A percentile compares a stretch with the other conserved stretches of the same genome.
Evolutionary conservation across 2,113 vertebrate genomes (phyloP).

Genomic region (Oncorhynchus nerka): DNA sequence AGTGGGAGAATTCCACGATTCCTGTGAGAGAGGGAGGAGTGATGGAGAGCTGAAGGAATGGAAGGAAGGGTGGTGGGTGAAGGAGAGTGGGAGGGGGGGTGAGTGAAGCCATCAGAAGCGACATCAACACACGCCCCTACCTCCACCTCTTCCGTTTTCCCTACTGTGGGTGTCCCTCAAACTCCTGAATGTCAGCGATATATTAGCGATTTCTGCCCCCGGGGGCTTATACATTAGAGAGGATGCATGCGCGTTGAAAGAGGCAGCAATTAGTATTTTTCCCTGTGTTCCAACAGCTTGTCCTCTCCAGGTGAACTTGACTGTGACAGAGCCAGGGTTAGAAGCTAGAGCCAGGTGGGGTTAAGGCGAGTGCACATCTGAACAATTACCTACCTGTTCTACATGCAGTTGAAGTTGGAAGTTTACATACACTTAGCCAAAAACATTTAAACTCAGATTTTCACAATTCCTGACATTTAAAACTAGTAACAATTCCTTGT

Average conservation of each 20-base stretch:
- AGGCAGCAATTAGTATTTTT: not conserved
- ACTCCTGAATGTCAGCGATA: conserved; percentile 21
- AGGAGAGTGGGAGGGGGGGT: no score
- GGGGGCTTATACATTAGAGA: conserved; percentile 16
- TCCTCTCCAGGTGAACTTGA: conserved; percentile 27
- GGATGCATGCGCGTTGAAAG: conserved; percentile 32
- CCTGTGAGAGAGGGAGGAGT: not conserved
- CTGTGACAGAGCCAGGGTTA: conserved; percentile 39
- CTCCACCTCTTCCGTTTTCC: not conserved
- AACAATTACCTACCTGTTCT: conserved; percentile 19
- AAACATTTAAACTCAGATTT: no score
- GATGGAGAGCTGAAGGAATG: not conserved
- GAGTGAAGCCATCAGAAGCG: conserved; percentile 10
- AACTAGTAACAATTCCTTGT: no score
- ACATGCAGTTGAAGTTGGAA: not conserved
- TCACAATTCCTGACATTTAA: no score
- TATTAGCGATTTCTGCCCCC: conserved; percentile 28
- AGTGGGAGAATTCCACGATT: no score
- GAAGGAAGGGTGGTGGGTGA: no score
- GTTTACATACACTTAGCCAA: no score
- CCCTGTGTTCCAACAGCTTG: conserved; percentile 17
- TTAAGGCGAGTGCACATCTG: conserved; percentile 26
- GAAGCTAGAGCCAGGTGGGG: conserved; percentile 30
- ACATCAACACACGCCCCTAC: conserved; percentile 14
- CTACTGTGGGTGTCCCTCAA: not conserved